These are phyloP conservation scores for Zygogramma bicolorata DNA, from an alignment of 2,888 invertebrate genomes.

Conservation along the genomic window DNA sequence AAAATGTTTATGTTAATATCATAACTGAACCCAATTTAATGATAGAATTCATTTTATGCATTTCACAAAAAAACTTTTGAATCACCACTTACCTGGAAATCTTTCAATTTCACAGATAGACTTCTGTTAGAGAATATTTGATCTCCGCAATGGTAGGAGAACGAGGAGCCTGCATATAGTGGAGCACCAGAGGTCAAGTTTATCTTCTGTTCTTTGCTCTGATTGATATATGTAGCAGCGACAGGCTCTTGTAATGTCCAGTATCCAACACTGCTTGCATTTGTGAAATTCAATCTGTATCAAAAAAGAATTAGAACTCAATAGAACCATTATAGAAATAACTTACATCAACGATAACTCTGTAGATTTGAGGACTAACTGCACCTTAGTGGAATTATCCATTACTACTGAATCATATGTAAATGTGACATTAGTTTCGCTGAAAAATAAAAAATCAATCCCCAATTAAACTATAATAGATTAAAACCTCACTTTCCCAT, in stretches of 20 bases:
- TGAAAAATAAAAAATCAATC: constrained; percentile 17
- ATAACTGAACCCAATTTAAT: too few species aligned
- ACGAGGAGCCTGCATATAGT: constrained; percentile 65
- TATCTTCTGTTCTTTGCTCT: not conserved
- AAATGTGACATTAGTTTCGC: constrained; percentile 20
- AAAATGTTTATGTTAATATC: too few species aligned
- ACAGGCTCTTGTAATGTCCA: constrained; percentile 46
- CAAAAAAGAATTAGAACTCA: constrained; percentile 20
- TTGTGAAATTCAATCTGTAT: constrained; percentile 41
- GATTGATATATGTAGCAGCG: not conserved
- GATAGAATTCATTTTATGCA: too few species aligned
- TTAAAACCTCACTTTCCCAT: not conserved
- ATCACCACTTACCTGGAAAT: constrained; percentile 50
- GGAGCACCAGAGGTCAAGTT: constrained; percentile 28
- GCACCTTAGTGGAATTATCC: not conserved
- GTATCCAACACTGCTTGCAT: constrained; percentile 40
- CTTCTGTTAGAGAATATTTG: constrained; percentile 42
- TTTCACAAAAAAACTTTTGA: too few species aligned
- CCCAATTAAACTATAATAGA: not conserved
- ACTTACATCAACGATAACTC: constrained; percentile 10
- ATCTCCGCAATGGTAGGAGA: constrained; percentile 69
- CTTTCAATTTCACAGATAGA: constrained; percentile 39
- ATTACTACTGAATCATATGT: constrained; percentile 11
- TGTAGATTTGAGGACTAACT: not conserved
- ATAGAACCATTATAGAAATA: not conserved